These are phyloP conservation scores for Python bivittatus DNA, from an alignment of 2,113 vertebrate genomes.

Conservation along the genomic window DNA sequence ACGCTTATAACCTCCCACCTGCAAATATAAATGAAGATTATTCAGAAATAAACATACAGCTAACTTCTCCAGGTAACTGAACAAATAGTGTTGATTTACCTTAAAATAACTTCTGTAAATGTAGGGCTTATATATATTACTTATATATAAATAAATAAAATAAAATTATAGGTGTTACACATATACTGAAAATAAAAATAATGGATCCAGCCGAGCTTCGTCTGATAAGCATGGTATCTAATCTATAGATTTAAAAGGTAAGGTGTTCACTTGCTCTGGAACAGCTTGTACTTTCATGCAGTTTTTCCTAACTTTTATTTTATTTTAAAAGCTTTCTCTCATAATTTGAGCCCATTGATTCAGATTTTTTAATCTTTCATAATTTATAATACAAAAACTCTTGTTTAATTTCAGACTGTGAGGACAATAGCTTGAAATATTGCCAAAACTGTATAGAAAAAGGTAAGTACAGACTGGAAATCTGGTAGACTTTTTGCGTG, in stretches of 20 bases:
- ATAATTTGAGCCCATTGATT: background rate
- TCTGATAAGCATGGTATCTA: background rate
- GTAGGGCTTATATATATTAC: background rate
- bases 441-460: slow-evolving; percentile 41
- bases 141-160: background rate
- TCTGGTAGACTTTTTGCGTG: too few species aligned
- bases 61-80: slow-evolving; percentile 57
- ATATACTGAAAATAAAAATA: background rate
- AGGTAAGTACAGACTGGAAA: slow-evolving; percentile 50
- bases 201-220: background rate
- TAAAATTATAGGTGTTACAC: background rate
- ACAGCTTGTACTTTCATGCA: background rate
- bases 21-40: slow-evolving; percentile 55
- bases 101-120: background rate
- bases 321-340: background rate
- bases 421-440: slow-evolving; percentile 54
- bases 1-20: slow-evolving; percentile 60
- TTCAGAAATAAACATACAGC: background rate
- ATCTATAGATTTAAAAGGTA: background rate
- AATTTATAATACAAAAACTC: slow-evolving; percentile 40
- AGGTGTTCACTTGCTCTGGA: background rate
- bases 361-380: background rate
- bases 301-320: background rate
- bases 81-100: background rate
- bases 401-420: slow-evolving; percentile 57